phyloP scores from a whole-genome alignment of 2,113 vertebrate genomes.

The Progne subis region DNA sequence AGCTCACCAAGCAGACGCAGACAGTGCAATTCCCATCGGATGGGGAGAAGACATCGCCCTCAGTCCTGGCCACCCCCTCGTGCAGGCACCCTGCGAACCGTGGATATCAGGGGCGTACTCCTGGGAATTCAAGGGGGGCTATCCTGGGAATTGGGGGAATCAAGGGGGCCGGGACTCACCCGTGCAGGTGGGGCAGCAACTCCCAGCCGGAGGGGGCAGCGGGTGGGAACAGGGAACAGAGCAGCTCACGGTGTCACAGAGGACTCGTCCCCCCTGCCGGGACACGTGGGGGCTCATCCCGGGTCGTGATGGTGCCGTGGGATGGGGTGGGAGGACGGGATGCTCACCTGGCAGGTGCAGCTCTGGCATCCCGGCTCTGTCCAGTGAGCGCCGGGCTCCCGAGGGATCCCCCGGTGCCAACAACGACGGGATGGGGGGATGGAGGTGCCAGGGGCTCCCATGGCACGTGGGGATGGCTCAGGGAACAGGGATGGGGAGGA shows the following conservation, averaged over 20 bases:
- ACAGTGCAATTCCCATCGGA: constrained; percentile 73
- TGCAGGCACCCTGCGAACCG: constrained; percentile 73
- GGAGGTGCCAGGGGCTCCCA: neutral
- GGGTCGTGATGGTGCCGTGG: accelerated
- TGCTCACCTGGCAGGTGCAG: constrained; percentile 73
- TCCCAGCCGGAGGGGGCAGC: neutral
- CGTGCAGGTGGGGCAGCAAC: constrained; percentile 74
- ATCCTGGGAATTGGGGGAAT: accelerated
- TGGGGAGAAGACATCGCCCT: constrained; percentile 78
- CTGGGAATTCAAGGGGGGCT: neutral
- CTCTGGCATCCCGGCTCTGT: constrained; percentile 51
- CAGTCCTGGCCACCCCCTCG: constrained; percentile 55
- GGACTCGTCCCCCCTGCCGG: constrained; percentile 64
- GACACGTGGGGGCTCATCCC: neutral
- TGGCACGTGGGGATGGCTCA: accelerated
- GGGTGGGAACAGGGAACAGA: constrained; percentile 74
- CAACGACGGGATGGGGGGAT: neutral
- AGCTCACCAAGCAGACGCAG: constrained; percentile 80
- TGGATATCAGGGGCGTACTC: neutral
- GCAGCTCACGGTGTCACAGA: constrained; percentile 66
- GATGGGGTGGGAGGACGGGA: too few species aligned
- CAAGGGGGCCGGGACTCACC: constrained; percentile 3
- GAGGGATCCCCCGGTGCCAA: constrained; percentile 54
- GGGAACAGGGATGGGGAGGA: neutral
- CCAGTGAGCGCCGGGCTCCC: constrained; percentile 60